Base-by-base conservation (phyloP, 2,888 invertebrate species). In the Lasioglossum zephyrum region DNA sequence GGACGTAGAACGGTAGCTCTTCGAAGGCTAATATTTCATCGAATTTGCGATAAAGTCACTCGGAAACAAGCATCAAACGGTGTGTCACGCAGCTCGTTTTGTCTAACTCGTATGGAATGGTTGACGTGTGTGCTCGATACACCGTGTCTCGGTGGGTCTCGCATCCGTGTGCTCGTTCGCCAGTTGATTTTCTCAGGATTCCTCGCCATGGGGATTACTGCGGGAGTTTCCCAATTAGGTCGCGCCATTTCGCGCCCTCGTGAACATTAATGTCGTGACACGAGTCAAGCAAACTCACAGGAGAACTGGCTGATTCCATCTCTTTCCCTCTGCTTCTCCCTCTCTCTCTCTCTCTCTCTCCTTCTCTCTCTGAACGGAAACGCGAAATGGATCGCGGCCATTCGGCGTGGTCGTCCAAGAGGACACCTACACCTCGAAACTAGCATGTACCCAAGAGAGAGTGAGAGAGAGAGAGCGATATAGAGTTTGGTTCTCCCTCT, bases 141-240 rank as follows among this genome's bases (percentile, higher is more conserved):
- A 41, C 16, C 39, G 18, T 69, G 69, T 69, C 39, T 63, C 70
- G 31, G 36, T 9, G 41, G 44, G n/a, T 47, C 76, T 66, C 44
- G 47, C n/a, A 47, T n/a, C 39, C 47, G 18, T 13, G 63, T 41
- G 31, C 60, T 26, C 85, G 82, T 82, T 86, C 85, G 86, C 85
- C 87, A 89, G 84, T 78, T 79, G 88, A 89, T 91, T 90, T 89
- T 87, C 86, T 78, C 63, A 77, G 77, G 49, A 66, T 49, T 78
- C 74, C 73, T 31, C 63, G 80, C 75, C 77, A 79, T 81, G 83
- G 82, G 82, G 86, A 90, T 90, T 90, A 86, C 83, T 69, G 77
- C 63, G 73, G 74, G 85, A 91, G 91, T 91, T 91, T 89, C 85
- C 82, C 88, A 89, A 89, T 91, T 91, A 89, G 87, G 86, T 91